A percentile compares a stretch with the other conserved stretches of the same genome.
phyloP scores from a whole-genome alignment of 2,888 invertebrate genomes.

The Orthonychiurus folsomi region DNA sequence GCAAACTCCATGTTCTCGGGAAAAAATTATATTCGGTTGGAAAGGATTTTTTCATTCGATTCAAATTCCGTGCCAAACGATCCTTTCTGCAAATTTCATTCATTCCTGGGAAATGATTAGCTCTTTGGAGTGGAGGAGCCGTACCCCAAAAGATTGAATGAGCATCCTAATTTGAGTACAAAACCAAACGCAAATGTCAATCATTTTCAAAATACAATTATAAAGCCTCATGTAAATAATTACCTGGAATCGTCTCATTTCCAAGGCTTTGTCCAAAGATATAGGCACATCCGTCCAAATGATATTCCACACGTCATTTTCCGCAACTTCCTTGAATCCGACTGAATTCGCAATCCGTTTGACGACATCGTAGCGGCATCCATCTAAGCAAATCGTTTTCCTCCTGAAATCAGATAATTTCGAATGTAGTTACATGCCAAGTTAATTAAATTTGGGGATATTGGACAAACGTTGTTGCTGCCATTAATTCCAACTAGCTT shows the following conservation, averaged over 20 bases:
- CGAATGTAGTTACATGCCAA: no score
- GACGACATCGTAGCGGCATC: constrained; percentile 66
- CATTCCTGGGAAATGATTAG: constrained; percentile 91
- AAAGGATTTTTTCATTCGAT: constrained; percentile 76
- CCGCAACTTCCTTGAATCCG: constrained; percentile 67
- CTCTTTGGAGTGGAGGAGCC: constrained; percentile 48
- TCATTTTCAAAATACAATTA: background rate
- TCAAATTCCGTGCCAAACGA: constrained; percentile 75
- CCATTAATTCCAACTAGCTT: no score
- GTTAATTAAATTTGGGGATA: no score
- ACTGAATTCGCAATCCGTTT: constrained; percentile 59
- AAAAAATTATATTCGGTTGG: constrained; percentile 85
- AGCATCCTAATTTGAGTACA: constrained; percentile 11
- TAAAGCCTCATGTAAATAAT: background rate
- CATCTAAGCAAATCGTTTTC: no score
- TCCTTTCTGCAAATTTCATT: constrained; percentile 82
- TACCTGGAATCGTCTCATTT: constrained; percentile 72
- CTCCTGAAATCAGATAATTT: no score
- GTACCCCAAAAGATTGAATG: constrained; percentile 19
- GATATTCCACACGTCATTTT: constrained; percentile 77
- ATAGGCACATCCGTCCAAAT: constrained; percentile 85
- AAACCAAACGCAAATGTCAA: background rate
- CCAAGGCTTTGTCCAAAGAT: constrained; percentile 73
- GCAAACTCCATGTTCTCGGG: constrained; percentile 88
- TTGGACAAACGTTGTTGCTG: no score